Percentiles rank a stretch among this genome's conserved stretches.
These are phyloP conservation scores for Acanthosepion pharaonis DNA, from an alignment of 2,888 invertebrate genomes.

Conservation along the genomic window DNA sequence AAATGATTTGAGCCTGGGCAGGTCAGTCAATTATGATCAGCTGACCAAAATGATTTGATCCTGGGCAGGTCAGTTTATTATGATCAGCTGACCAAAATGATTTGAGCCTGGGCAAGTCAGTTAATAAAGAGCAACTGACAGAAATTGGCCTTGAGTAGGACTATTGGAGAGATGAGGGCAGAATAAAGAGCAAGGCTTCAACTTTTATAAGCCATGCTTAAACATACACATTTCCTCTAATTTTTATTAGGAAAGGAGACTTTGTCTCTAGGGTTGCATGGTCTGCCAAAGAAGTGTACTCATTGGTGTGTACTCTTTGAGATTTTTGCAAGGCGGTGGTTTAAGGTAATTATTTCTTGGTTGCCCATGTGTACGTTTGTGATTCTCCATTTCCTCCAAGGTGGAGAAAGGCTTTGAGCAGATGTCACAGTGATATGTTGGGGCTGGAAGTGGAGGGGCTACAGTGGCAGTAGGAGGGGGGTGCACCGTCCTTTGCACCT, in stretches of 20 bases:
- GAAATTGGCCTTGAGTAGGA: no score
- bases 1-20: no score
- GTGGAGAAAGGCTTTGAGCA: neutral
- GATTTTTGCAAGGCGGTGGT: slow-evolving; percentile 4
- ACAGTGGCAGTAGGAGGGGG: neutral
- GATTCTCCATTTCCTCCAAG: neutral
- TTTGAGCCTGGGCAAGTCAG: neutral
- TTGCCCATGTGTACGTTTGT: neutral
- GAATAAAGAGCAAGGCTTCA: neutral
- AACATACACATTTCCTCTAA: neutral
- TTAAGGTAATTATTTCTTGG: slow-evolving; percentile 18
- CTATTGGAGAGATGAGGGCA: neutral
- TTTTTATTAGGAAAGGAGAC: neutral
- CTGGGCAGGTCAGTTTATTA: neutral
- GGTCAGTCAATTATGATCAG: no score
- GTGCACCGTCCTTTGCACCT: neutral
- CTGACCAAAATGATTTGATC: no score
- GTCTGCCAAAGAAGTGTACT: neutral
- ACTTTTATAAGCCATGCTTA: neutral
- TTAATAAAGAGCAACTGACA: neutral
- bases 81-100: neutral
- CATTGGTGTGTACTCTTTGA: neutral
- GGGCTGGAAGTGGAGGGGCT: neutral
- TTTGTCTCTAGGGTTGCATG: neutral
- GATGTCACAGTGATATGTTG: slow-evolving; percentile 12